Percentiles rank a stretch among this genome's conserved stretches.
phyloP scores from a whole-genome alignment of 2,113 vertebrate genomes.

The Mus pahari region DNA sequence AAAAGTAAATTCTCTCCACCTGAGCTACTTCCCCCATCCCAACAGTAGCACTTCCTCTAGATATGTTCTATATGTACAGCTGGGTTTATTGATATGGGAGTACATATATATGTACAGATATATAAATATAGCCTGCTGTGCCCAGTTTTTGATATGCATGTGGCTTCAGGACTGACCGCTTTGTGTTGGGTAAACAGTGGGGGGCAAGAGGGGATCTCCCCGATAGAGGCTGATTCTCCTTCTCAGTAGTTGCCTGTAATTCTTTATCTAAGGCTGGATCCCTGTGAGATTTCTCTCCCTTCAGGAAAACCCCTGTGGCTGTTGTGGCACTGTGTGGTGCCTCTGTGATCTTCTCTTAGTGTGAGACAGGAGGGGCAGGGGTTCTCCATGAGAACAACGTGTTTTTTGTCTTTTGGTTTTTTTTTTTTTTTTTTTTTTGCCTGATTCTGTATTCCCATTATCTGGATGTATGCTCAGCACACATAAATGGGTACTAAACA shows the following conservation, averaged over 20 bases:
- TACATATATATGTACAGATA: rapidly evolving
- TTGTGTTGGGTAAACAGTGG: not conserved
- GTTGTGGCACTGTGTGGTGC: not conserved
- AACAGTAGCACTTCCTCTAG: not conserved
- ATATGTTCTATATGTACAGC: not conserved
- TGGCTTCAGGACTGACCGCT: not conserved
- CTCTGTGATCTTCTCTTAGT: not conserved
- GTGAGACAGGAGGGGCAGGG: not conserved
- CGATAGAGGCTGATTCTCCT: not conserved
- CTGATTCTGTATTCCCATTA: not conserved
- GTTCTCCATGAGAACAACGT: not conserved
- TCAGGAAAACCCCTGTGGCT: not conserved
- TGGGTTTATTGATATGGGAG: not conserved
- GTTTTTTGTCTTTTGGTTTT: too few species aligned
- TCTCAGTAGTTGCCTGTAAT: not conserved
- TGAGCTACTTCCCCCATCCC: not conserved
- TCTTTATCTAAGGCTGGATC: not conserved
- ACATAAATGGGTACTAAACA: not conserved
- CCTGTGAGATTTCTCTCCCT: not conserved
- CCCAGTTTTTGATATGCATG: not conserved
- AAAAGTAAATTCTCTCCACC: not conserved
- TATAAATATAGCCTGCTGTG: too few species aligned
- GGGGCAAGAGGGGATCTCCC: too few species aligned
- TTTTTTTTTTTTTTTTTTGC: too few species aligned
- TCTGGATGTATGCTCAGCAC: not conserved